A percentile compares a stretch with the other conserved stretches of the same genome.
Conservation (phyloP, 2,113 vertebrate species). For the Syngnathus scovelli region DNA sequence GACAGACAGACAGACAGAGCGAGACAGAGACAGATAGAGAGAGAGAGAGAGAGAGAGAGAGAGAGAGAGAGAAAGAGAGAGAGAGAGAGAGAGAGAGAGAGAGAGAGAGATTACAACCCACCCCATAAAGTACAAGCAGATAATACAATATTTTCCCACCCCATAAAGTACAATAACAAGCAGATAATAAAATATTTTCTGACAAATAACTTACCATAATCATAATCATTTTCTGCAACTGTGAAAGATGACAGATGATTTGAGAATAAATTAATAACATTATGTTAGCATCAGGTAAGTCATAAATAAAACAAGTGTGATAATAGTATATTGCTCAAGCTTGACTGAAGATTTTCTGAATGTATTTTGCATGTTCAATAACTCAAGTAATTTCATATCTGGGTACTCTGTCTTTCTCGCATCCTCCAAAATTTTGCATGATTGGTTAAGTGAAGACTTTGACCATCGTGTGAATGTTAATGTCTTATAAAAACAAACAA, state of each 20-base stretch:
- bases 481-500: not conserved
- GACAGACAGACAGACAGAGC: too few species aligned
- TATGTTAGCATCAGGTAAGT: not conserved
- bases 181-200: not conserved
- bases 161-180: not conserved
- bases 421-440: not conserved
- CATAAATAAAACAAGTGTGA: not conserved
- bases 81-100: too few species aligned
- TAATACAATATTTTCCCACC: not conserved
- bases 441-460: too few species aligned
- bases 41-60: too few species aligned
- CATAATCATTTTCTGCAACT: constrained; percentile 39
- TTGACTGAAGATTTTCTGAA: not conserved
- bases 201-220: constrained; percentile 50
- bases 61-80: too few species aligned
- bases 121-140: too few species aligned
- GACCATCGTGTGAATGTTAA: not conserved
- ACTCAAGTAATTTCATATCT: too few species aligned
- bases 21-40: not conserved
- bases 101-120: not conserved
- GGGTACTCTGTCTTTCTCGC: not conserved
- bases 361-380: not conserved
- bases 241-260: constrained; percentile 4
- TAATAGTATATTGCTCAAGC: not conserved
- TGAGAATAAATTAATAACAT: not conserved